These are phyloP conservation scores for Pseudorectes ferrugineus DNA, from an alignment of 2,113 vertebrate genomes.

Conservation along the genomic window DNA sequence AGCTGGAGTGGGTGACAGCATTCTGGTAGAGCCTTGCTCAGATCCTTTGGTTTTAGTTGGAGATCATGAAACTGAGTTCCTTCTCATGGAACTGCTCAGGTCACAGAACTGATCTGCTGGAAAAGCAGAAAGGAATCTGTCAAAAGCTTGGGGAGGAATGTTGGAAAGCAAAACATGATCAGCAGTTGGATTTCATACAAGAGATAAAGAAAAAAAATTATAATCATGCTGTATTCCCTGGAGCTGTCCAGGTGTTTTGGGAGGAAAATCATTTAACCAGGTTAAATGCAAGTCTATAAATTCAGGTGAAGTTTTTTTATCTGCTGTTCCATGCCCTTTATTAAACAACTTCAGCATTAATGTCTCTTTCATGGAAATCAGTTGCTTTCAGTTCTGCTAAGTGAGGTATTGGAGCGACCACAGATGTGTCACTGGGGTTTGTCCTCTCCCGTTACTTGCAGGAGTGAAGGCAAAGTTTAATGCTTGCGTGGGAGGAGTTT, in stretches of 20 bases:
- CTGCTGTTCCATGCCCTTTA: background rate
- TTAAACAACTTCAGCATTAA: background rate
- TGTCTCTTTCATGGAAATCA: background rate
- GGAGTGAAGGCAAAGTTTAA: background rate
- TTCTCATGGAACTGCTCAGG: background rate
- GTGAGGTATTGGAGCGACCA: background rate
- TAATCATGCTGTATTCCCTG: background rate
- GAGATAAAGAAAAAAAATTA: background rate
- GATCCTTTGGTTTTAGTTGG: background rate
- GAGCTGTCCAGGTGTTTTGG: background rate
- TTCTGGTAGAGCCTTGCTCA: background rate
- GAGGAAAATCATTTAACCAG: background rate
- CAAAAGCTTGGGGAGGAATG: background rate
- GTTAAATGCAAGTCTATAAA: background rate
- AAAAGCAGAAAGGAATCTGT: background rate
- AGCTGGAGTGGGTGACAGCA: background rate
- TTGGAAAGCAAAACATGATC: background rate
- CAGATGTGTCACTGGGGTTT: background rate
- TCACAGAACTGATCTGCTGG: background rate
- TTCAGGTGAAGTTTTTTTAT: background rate
- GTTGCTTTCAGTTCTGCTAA: background rate
- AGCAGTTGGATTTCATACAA: background rate
- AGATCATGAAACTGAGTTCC: background rate
- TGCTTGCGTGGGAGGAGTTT: background rate
- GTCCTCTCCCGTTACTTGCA: background rate